Evolutionary conservation across 2,888 invertebrate species (phyloP), one percentile per base, ranked within the genome.

Genomic region (Sarcophaga caerulescens): DNA sequence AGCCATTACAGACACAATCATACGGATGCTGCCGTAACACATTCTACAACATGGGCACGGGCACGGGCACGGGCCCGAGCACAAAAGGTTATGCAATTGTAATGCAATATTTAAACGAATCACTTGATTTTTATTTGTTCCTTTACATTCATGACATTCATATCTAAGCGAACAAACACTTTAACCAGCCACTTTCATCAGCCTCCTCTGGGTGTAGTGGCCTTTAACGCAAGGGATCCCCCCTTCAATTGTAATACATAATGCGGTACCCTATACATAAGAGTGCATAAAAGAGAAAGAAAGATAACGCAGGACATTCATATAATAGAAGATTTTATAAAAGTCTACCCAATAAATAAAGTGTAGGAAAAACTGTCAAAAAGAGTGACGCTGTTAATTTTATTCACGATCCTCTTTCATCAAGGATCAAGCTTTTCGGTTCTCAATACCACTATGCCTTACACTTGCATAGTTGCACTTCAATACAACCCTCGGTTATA

Each of bases 31-130:
- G 21, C 45, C 11, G 21, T 45, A 69, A 65, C 21, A n/a, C 19
- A 66, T 47, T 8, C 35, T 35, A 35, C 2, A 35, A 35, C 8
- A 35, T 10, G 35, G 57, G 17, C 35, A 65, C 8, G 25, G 14
- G n/a, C n/a, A n/a, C n/a, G 19, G 12, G 21, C 5, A 74, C n/a
- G 23, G 44, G 45, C 25, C 25, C 19, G 65, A 45, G 19, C 6
- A 35, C 10, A 45, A 52, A 52, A 52, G 52, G 52, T 52, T 73
- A 14, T 75, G 79, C 79, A 74, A 62, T 68, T 83, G 83, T 65
- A 75, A 79, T 70, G 47, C 45, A 75, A 80, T 80, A 80, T 84
- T 80, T 60, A 84, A 82, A 75, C 57, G 74, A 75, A 80, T 70
- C 75, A 75, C 75, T 80, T 79, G 47, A 74, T 74, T 63, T 77